phyloP scores from a whole-genome alignment of 2,113 vertebrate species.

The Oxyura jamaicensis region DNA sequence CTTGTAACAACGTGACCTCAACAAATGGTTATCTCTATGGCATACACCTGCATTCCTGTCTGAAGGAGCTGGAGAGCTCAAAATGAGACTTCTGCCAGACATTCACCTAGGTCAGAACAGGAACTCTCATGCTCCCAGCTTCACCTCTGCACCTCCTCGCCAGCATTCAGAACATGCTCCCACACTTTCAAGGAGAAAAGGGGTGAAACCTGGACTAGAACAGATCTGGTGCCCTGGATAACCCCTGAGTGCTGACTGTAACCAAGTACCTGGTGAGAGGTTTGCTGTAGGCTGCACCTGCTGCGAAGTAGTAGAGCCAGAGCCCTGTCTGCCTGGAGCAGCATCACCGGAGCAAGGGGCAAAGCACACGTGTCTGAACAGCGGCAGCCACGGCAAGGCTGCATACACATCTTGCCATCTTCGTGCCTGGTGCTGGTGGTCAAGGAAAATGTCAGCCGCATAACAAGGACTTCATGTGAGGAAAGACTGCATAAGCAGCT shows the following conservation, averaged over 20 bases:
- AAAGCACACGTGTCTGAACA: neutral
- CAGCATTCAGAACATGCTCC: neutral
- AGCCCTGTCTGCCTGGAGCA: neutral
- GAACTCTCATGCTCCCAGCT: neutral
- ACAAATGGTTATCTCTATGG: neutral
- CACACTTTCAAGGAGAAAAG: neutral
- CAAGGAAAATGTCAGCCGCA: neutral
- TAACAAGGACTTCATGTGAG: neutral
- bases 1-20: neutral
- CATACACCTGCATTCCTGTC: neutral
- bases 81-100: neutral
- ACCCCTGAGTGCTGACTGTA: neutral
- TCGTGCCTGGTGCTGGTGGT: neutral
- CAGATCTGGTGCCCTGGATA: slow-evolving; percentile 6
- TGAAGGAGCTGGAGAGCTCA: neutral
- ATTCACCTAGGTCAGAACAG: neutral
- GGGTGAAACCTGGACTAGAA: neutral
- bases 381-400: neutral
- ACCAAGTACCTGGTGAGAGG: neutral
- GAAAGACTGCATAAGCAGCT: neutral
- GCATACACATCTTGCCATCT: neutral
- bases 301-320: neutral
- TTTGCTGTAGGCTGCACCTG: neutral
- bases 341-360: neutral
- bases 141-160: neutral